Conservation (phyloP, 2,113 vertebrate genomes). For the Hemibates koningsi region DNA sequence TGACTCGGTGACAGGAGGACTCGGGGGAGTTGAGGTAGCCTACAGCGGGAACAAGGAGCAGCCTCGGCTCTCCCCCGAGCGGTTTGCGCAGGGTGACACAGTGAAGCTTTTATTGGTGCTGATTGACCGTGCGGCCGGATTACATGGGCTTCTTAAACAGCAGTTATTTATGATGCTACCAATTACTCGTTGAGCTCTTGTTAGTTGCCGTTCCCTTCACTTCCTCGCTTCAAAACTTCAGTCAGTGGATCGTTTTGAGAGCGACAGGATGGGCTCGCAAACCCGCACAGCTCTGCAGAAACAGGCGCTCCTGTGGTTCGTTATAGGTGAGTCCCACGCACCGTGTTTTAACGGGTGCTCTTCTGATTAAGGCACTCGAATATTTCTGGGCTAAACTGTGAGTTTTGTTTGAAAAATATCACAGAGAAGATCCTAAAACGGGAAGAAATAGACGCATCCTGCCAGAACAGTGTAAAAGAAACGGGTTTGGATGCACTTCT, state of each 20-base stretch:
- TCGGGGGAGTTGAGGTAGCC: not conserved
- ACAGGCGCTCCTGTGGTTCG: slow-evolving; percentile 46
- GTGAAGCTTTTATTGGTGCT: not conserved
- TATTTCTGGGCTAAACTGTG: not conserved
- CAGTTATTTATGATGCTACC: not conserved
- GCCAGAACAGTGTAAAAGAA: not conserved
- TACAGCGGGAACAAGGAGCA: not conserved
- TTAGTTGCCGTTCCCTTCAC: not conserved
- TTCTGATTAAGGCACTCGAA: not conserved
- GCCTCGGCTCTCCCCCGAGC: not conserved
- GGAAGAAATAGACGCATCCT: not conserved
- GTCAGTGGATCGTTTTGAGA: not conserved
- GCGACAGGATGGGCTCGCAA: slow-evolving; percentile 35
- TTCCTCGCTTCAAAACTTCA: slow-evolving; percentile 9
- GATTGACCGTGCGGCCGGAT: not conserved
- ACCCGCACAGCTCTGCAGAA: slow-evolving; percentile 3
- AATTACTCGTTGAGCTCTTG: not conserved
- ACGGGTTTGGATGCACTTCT: not conserved
- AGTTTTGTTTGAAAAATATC: not conserved
- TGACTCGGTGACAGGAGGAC: slow-evolving; percentile 24
- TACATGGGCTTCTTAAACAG: not conserved
- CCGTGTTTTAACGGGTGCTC: not conserved
- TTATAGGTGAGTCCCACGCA: slow-evolving; percentile 46
- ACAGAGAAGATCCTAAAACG: not conserved
- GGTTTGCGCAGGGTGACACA: slow-evolving; percentile 11